A percentile compares a stretch with the other conserved stretches of the same genome.
Conservation (phyloP, 2,888 invertebrate genomes). For the Apodemia zela region DNA sequence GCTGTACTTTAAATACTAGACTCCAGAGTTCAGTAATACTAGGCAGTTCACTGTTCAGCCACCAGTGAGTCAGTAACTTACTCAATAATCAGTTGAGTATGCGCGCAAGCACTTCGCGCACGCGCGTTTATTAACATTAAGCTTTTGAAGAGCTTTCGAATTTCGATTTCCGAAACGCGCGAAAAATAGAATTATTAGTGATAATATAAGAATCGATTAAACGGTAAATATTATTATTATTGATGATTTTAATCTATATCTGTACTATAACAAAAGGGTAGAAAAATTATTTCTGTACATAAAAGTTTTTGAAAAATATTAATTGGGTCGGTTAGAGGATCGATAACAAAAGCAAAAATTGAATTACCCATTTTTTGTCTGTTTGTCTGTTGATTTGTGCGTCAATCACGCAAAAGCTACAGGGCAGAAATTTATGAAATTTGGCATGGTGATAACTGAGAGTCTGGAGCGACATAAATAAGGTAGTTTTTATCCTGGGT, state of each 20-base stretch:
- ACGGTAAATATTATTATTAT: conserved; percentile 13
- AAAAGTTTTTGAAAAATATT: too few species aligned
- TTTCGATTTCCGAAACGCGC: conserved; percentile 34
- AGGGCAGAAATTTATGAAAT: too few species aligned
- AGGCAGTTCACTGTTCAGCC: not conserved
- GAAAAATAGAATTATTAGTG: conserved; percentile 28
- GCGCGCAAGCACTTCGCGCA: conserved; percentile 62
- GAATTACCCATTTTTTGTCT: too few species aligned
- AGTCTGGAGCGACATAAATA: too few species aligned
- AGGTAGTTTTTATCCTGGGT: too few species aligned
- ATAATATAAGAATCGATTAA: conserved; percentile 6
- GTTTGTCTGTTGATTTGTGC: too few species aligned
- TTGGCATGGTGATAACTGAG: too few species aligned
- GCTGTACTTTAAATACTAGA: not conserved
- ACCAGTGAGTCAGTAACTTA: conserved; percentile 14
- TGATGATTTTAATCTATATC: conserved; percentile 13
- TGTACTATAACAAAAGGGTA: too few species aligned
- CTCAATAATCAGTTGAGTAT: conserved; percentile 45
- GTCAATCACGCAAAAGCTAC: too few species aligned
- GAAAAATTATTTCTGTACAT: too few species aligned
- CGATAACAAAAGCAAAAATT: too few species aligned
- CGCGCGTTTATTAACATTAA: conserved; percentile 45
- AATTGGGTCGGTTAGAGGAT: too few species aligned
- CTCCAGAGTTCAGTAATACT: not conserved
- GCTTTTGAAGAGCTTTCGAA: conserved; percentile 29